phyloP scores from a whole-genome alignment of 1,140 invertebrate species.

The Pectinophora gossypiella region DNA sequence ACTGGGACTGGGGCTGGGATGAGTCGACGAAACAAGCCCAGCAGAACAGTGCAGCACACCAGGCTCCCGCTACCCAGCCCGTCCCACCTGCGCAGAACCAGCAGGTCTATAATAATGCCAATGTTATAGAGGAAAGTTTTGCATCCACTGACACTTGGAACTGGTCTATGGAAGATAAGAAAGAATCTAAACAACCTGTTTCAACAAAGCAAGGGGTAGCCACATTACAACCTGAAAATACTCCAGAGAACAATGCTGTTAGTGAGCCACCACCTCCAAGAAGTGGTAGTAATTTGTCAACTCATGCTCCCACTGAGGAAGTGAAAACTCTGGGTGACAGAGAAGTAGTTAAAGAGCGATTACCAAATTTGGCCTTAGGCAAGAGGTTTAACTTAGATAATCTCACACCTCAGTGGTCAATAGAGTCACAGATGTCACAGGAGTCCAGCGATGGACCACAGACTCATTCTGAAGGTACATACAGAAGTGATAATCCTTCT shows the following conservation, averaged over 20 bases:
- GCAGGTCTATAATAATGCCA: constrained; percentile 55
- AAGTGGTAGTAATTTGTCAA: constrained; percentile 21
- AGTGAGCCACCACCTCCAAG: constrained; percentile 12
- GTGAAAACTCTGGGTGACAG: constrained; percentile 58
- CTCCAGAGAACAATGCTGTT: constrained; percentile 20
- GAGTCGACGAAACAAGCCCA: constrained; percentile 56
- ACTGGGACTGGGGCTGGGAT: constrained; percentile 73
- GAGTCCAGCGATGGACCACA: constrained; percentile 76
- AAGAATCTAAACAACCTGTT: constrained; percentile 27
- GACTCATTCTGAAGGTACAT: constrained; percentile 76
- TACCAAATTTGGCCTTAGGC: constrained; percentile 61
- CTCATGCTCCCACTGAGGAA: constrained; percentile 33
- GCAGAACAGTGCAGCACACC: constrained; percentile 14
- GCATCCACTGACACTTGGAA: constrained; percentile 62
- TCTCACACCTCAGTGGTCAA: constrained; percentile 77
- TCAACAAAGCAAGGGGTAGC: constrained; percentile 7
- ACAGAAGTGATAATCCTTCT: constrained; percentile 76
- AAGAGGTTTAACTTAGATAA: constrained; percentile 66
- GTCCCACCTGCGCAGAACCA: constrained; percentile 13
- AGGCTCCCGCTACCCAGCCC: neutral
- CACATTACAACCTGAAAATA: constrained; percentile 14
- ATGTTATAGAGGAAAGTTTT: constrained; percentile 71
- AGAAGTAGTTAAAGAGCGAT: constrained; percentile 54
- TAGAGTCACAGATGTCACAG: constrained; percentile 78
- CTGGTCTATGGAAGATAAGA: constrained; percentile 63